Base-by-base conservation (phyloP, 2,113 vertebrate species). In the Chionis minor region DNA sequence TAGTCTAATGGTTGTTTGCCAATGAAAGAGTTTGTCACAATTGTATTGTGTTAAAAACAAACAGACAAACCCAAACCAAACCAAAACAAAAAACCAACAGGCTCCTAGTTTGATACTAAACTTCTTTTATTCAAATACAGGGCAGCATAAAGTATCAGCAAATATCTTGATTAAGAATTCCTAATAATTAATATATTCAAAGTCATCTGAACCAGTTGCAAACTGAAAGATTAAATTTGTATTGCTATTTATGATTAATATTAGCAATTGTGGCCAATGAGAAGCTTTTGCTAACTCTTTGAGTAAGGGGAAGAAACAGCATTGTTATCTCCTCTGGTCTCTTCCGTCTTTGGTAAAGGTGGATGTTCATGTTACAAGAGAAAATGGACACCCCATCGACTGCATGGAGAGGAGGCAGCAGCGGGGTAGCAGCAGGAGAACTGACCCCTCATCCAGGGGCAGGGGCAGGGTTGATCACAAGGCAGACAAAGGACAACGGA, bases 81-180 rank as follows among this genome's bases (percentile, higher is more conserved):
- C 8, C 7, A 20, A 58, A 38, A 27, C 26, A 55, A 52, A 26
- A 22, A 52, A 55, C 17, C 0, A 2, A 0, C 12, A 26, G 4
- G 0, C 3, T 92, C 44, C 26, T 78, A 17, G 9, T 45, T 49
- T 71, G 13, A 63, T 90, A 74, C 18, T 85, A 54, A 44, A 74
- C 24, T 62, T 84, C 14, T 35, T 5, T 28, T 94, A 59, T 63
- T 52, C 17, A 78, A 83, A 55, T 59, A 62, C 27, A 66, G 15
- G 30, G 14, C 26, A 63, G 4, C 22, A 22, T 28, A 49, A 2
- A 69, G 40, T 32, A 69, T 56, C 13, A 42, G 4, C 32, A 84
- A 84, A 51, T 3, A 28, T 63, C 54, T 24, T 32, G 11, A 74
- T 62, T n/a, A 80, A 19, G 27, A 83, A 58, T 49, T 82, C 18